Evolutionary conservation across 2,888 invertebrate genomes (phyloP), one percentile per base, ranked within the genome.

Genomic region (Lasioglossum villosulum): DNA sequence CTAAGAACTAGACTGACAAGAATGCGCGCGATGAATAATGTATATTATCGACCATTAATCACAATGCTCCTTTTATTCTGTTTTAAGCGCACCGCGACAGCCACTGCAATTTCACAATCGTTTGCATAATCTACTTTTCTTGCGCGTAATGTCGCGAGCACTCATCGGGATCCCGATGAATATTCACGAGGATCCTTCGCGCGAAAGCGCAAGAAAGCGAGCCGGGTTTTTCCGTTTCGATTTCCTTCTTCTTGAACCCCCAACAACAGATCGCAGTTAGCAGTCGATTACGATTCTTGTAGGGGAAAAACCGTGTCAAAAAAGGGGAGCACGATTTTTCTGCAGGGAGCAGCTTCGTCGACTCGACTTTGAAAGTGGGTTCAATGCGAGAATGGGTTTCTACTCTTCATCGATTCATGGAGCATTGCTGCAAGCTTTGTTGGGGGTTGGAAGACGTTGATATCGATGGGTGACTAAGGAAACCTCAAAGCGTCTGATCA

Each of bases 1-100:
- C 34, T 37, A 81, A 76, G 84, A 90, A 85, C 88, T 82, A 78
- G 84, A 90, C 83, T 85, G 88, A 80, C 83, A 81, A 66, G 86
- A 88, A 89, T 86, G 79, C 86, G 84, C 75, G 72, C 63, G 72
- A 87, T 90, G 88, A 90, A 91, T 90, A 89, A 90, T 89, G 75
- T 59, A 89, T 89, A 86, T 84, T 68, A 80, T 75, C 66, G 82
- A 23, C 79, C 89, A 89, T 90, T 90, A 90, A 90, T 90, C 87
- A 86, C 89, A 75, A 86, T 78, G 77, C 75, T 82, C 72, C 78
- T 82, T 88, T 84, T 85, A 89, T 89, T 83, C 74, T 52, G 84
- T 81, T 86, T 88, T 87, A 84, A 77, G 89, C 82, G 82, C 88
- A 83, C 86, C 80, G 56, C 56, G 77, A 86, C 82, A 84, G 81